Percentiles rank a stretch among this genome's conserved stretches.
These are phyloP conservation scores for Gallinago stenura DNA, from an alignment of 2,797 vertebrate species.

Conservation along the genomic window DNA sequence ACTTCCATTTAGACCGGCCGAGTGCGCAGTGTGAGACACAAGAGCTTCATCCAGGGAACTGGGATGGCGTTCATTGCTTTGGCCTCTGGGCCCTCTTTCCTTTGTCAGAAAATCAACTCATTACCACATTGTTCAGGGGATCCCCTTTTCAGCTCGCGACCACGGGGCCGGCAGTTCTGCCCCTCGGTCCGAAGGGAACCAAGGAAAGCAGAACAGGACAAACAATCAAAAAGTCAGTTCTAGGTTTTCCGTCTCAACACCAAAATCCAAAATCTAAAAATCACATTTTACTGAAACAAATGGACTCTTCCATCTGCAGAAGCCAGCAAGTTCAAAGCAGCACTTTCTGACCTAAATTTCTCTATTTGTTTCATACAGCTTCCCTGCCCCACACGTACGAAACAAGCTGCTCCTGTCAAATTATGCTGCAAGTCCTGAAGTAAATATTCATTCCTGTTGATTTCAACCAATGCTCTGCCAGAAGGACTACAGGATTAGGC, in stretches of 20 bases:
- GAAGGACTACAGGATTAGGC: background rate
- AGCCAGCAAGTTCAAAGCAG: background rate
- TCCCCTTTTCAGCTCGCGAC: background rate
- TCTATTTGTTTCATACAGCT: background rate
- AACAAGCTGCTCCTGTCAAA: background rate
- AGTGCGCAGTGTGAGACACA: background rate
- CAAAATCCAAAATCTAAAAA: background rate
- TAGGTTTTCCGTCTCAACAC: background rate
- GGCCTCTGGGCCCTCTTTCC: conserved; percentile 4
- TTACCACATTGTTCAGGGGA: background rate
- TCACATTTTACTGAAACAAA: background rate
- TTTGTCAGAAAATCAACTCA: background rate
- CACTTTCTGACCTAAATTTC: background rate
- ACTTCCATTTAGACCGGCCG: background rate
- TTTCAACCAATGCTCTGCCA: background rate
- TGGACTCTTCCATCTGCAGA: background rate
- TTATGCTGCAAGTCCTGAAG: background rate
- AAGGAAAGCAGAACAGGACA: background rate
- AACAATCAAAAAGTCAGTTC: background rate
- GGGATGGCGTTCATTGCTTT: background rate
- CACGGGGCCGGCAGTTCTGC: background rate
- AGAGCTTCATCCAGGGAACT: background rate
- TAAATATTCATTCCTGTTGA: background rate
- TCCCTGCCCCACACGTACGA: background rate
- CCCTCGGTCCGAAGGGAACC: background rate